Base-by-base conservation (phyloP, 2,888 invertebrate genomes). In the Tinea semifulvella region DNA sequence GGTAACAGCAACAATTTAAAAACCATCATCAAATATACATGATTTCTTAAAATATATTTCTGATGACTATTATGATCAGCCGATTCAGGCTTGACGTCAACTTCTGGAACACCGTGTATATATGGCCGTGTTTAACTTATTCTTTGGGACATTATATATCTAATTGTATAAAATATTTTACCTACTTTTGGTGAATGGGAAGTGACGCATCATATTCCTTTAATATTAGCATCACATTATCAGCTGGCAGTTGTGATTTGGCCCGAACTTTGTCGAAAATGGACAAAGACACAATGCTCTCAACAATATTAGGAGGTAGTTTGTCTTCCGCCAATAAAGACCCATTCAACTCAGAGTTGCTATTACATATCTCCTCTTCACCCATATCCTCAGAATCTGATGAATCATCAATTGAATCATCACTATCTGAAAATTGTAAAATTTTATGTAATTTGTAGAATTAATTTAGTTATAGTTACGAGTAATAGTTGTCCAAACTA, bases 201-300 rank as follows among this genome's bases (percentile, higher is more conserved):
- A 64, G 63, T 47, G 83, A 76, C 42, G 76, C 80, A 46, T 74
- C 74, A 61, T 75, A 80, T 52, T 82, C 80, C 43, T 75, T 73
- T 18, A 87, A 65, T 56, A 82, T 81, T 54, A 82, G 63, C 51
- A 69, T 53, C 0, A 85, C 83, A 65, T 84, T 84, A 48, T 82
- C 82, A 1, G 86, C 79, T 6, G 86, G 80, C 19, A 75, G 49
- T 43, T 71, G 64, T 27, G 84, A 81, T 52, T 82, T 81, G 3
- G 72, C 65, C 70, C 83, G 80, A 28, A 88, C 82, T 70, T 86
- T 88, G 13, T 83, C 72, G 50, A 88, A 80, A 49, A 90, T 63
- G 43, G 84, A 79, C 44, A 84, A 63, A 5, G 83, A 80, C 43
- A 84, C 72, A 17, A 90, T 74, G 6, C 84, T 84, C 67, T 88